A percentile compares a stretch with the other conserved stretches of the same genome.
These are phyloP conservation scores for Dendrophyllia cribrosa DNA, from an alignment of 64 coral and sea anemone species.

Conservation along the genomic window DNA sequence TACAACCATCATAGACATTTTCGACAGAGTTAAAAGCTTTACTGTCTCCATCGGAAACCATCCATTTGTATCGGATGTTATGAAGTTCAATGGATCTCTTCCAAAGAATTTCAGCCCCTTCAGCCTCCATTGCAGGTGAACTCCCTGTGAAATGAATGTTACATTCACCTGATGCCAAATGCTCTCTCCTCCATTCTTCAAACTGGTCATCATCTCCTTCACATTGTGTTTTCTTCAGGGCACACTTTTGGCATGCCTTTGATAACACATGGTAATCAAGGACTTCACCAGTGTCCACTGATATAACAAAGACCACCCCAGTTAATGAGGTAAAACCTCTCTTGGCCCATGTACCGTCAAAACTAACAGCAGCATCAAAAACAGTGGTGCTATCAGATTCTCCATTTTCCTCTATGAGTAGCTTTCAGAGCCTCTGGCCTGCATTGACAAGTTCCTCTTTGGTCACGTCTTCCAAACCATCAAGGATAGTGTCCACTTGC, in stretches of 20 bases:
- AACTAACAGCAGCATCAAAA: too few relatives aligned
- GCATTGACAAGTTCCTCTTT: neutral
- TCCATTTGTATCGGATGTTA: slow-evolving; percentile 10
- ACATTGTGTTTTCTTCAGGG: too few relatives aligned
- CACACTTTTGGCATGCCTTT: too few relatives aligned
- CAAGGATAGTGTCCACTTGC: slow-evolving; percentile 7
- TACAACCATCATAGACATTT: slow-evolving; percentile 20
- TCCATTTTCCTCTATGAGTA: neutral
- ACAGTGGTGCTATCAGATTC: neutral
- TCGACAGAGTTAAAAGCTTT: slow-evolving; percentile 21
- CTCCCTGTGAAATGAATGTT: slow-evolving; percentile 50
- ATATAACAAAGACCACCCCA: too few relatives aligned
- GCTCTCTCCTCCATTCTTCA: slow-evolving; percentile 17
- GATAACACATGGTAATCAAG: too few relatives aligned
- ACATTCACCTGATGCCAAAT: too few relatives aligned
- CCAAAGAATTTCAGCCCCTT: slow-evolving; percentile 36
- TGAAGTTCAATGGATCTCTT: slow-evolving; percentile 27
- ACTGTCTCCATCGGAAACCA: too few relatives aligned
- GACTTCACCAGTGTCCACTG: too few relatives aligned
- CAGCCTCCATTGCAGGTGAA: slow-evolving; percentile 43
- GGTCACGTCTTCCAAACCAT: neutral
- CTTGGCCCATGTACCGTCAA: too few relatives aligned
- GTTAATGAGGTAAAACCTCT: too few relatives aligned
- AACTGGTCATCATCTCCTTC: slow-evolving; percentile 2
- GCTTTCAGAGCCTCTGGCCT: neutral